phyloP scores from a whole-genome alignment of 2,797 vertebrate species.

The Enteromius anoplus region DNA sequence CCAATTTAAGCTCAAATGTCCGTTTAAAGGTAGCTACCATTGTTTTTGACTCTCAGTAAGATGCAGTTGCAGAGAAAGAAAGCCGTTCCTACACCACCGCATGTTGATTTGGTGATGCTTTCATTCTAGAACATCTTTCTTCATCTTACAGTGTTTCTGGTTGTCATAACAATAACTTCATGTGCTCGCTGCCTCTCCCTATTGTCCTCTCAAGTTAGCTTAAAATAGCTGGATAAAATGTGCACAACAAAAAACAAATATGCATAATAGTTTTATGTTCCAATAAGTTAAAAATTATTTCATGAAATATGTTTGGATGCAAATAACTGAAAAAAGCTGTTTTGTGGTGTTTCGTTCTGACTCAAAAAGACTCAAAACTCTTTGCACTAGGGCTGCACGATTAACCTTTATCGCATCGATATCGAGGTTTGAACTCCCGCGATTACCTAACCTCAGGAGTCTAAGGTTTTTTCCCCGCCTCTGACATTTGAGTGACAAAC shows the following conservation, averaged over 20 bases:
- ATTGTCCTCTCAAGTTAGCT: background rate
- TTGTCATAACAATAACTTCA: conserved; percentile 7
- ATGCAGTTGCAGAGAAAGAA: background rate
- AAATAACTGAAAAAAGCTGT: background rate
- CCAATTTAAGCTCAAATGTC: background rate
- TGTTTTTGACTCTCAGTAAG: background rate
- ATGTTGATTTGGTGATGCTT: background rate
- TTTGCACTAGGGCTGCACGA: too few relatives aligned
- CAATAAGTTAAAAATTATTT: background rate
- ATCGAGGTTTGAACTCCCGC: too few relatives aligned
- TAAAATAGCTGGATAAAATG: background rate
- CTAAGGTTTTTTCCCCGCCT: too few relatives aligned
- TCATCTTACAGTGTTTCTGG: background rate
- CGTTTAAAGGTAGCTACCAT: background rate
- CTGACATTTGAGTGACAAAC: too few relatives aligned
- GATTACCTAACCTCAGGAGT: too few relatives aligned
- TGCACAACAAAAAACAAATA: background rate
- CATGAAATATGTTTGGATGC: background rate
- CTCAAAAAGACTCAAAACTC: background rate
- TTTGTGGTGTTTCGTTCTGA: background rate
- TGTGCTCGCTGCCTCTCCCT: background rate
- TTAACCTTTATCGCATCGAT: too few relatives aligned
- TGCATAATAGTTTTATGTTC: background rate
- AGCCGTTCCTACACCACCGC: background rate
- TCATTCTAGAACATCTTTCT: background rate